Evolutionary conservation across 2,888 invertebrate genomes (phyloP).

Genomic region (Spisula solida): DNA sequence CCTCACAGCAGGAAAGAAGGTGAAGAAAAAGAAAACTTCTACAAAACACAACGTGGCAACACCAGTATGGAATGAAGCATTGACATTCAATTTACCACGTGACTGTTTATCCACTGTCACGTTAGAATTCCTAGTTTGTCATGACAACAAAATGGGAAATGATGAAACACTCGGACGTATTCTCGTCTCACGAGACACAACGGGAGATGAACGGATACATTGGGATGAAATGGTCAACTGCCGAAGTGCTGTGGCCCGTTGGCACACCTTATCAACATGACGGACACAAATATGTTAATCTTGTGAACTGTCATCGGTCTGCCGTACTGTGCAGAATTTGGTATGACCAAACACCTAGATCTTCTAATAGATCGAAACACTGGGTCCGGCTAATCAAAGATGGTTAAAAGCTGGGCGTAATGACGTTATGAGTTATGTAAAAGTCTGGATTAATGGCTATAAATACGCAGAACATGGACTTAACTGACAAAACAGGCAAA

Average conservation of each 20-base stretch:
- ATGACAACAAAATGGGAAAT: conserved; percentile 90
- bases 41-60: conserved; percentile 92
- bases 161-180: conserved; percentile 90
- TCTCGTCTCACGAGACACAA: conserved; percentile 88
- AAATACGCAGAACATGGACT: too few species aligned
- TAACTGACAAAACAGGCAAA: too few species aligned
- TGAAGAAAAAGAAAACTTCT: conserved; percentile 95
- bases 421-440: too few species aligned
- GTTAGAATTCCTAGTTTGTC: conserved; percentile 90
- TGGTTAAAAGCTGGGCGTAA: too few species aligned
- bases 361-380: too few species aligned
- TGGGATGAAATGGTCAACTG: conserved; percentile 84
- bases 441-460: too few species aligned
- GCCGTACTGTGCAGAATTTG: too few species aligned
- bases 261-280: conserved; percentile 75
- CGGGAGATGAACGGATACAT: conserved; percentile 82
- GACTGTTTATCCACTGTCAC: conserved; percentile 89
- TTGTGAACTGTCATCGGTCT: conserved; percentile 83
- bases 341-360: too few species aligned
- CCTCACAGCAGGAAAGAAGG: conserved; percentile 94
- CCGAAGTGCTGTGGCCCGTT: conserved; percentile 81
- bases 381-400: too few species aligned
- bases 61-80: conserved; percentile 97
- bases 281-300: neutral
- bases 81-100: conserved; percentile 92